Percentiles rank a stretch among this genome's conserved stretches.
Evolutionary conservation across 2,797 vertebrate genomes (phyloP).

Genomic region (Erethizon dorsatum): DNA sequence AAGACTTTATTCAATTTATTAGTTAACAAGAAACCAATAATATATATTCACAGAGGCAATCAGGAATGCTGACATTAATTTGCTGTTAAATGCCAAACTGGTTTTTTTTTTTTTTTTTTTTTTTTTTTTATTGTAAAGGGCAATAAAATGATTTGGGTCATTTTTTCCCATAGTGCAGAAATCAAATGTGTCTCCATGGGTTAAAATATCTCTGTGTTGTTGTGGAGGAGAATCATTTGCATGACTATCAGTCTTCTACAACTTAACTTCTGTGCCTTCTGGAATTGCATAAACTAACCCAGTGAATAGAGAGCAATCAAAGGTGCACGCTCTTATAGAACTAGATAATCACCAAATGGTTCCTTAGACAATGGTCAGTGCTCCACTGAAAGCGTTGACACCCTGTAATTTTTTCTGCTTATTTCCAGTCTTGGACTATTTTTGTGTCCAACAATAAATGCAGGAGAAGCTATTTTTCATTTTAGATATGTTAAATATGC

Average conservation of each 20-base stretch:
- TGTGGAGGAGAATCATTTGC: not conserved
- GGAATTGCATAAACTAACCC: not conserved
- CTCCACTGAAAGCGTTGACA: not conserved
- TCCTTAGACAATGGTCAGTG: not conserved
- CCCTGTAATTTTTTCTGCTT: not conserved
- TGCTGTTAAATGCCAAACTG: not conserved
- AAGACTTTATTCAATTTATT: conserved; percentile 43
- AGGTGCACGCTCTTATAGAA: not conserved
- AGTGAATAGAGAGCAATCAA: not conserved
- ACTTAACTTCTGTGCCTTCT: not conserved
- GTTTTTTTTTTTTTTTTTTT: not conserved
- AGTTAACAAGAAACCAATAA: not conserved
- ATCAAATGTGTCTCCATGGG: not conserved
- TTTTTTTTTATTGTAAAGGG: not conserved
- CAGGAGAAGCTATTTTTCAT: conserved; percentile 41
- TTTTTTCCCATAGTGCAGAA: not conserved
- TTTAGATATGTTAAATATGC: conserved; percentile 24
- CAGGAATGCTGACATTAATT: conserved; percentile 32
- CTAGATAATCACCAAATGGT: not conserved
- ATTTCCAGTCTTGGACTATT: not conserved
- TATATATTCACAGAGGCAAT: not conserved
- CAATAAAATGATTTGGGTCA: not conserved
- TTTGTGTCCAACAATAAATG: conserved; percentile 43
- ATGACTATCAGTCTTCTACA: not conserved
- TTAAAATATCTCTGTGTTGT: conserved; percentile 4